Conservation (phyloP, 2,113 vertebrate species). For the Speoplatyrhinus poulsoni region DNA sequence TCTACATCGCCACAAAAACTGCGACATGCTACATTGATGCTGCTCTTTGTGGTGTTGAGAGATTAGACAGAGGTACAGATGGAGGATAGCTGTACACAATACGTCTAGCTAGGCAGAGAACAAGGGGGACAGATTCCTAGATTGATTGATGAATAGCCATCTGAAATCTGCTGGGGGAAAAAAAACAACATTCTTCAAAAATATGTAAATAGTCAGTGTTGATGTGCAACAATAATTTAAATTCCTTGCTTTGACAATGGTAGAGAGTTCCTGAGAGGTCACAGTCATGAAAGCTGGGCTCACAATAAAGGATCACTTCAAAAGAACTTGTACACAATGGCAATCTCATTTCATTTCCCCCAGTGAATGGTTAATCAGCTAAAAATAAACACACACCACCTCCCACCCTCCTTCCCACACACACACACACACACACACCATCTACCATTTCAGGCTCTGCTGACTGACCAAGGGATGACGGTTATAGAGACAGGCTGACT, state of each 20-base stretch:
- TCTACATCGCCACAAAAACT: constrained; percentile 44
- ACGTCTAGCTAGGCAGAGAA: constrained; percentile 15
- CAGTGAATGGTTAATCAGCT: constrained; percentile 65
- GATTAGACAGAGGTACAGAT: constrained; percentile 27
- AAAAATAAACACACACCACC: constrained; percentile 66
- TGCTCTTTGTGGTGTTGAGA: constrained; percentile 37
- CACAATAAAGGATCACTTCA: constrained; percentile 79
- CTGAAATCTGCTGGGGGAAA: constrained; percentile 31
- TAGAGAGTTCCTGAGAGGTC: constrained; percentile 52
- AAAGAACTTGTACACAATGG: constrained; percentile 78
- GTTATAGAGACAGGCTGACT: constrained; percentile 25
- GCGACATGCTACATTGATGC: constrained; percentile 35
- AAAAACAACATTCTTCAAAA: constrained; percentile 32
- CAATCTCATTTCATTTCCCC: constrained; percentile 65
- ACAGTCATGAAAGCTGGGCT: constrained; percentile 68
- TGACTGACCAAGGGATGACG: constrained; percentile 36
- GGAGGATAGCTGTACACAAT: constrained; percentile 30
- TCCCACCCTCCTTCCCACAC: not conserved
- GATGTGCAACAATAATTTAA: constrained; percentile 54
- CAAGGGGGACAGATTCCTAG: constrained; percentile 4
- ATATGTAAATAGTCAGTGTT: constrained; percentile 51
- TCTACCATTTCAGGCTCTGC: constrained; percentile 37
- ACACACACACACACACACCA: constrained; percentile 1
- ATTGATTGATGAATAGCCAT: constrained; percentile 9
- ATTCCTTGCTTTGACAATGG: constrained; percentile 56